phyloP scores from a whole-genome alignment of 2,797 vertebrate species.

The Botia almorhae region DNA sequence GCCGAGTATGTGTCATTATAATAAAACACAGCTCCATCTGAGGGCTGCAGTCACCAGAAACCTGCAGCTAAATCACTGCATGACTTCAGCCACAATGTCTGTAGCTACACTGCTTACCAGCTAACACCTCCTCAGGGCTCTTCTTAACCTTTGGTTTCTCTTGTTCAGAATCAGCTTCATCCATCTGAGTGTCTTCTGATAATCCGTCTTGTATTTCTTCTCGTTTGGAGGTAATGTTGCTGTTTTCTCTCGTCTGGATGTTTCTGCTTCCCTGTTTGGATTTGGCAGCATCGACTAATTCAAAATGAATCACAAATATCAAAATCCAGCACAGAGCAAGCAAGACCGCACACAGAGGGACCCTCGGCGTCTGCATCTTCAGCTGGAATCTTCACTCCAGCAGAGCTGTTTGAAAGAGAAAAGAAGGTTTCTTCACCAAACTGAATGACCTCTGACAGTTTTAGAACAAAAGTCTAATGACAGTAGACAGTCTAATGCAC shows the following conservation, averaged over 20 bases:
- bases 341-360: constrained; percentile 40
- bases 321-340: constrained; percentile 57
- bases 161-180: constrained; percentile 46
- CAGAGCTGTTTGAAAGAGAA: not conserved
- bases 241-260: constrained; percentile 19
- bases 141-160: constrained; percentile 57
- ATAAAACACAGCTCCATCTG: constrained; percentile 7
- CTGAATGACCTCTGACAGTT: not conserved
- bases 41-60: not conserved
- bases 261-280: constrained; percentile 32
- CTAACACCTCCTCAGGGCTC: constrained; percentile 57
- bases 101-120: constrained; percentile 55
- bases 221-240: not conserved
- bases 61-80: not conserved
- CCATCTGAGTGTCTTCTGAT: constrained; percentile 50
- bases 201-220: constrained; percentile 32
- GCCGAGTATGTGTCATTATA: constrained; percentile 6
- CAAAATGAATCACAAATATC: constrained; percentile 18
- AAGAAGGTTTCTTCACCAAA: constrained; percentile 1
- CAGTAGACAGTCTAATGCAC: no score
- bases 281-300: constrained; percentile 33
- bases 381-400: not conserved
- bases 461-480: not conserved
- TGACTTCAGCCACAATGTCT: not conserved
- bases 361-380: constrained; percentile 44